Evolutionary conservation across 2,797 vertebrate genomes (phyloP).

Genomic region (Spizella passerina): DNA sequence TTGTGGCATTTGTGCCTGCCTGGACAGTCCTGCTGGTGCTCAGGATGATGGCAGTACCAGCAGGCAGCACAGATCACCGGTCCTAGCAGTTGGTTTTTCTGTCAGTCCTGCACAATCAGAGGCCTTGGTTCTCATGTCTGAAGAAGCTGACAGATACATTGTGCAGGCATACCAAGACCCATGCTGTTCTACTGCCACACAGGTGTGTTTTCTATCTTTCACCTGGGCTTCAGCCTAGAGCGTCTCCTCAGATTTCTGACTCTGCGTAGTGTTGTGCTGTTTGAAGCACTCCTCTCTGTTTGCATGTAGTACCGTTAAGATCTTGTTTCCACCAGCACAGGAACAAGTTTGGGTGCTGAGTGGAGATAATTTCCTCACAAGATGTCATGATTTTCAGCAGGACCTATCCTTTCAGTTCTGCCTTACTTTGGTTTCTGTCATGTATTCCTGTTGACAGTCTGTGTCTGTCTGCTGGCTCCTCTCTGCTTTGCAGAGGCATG

Average conservation of each 20-base stretch:
- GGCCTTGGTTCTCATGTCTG: rapidly evolving
- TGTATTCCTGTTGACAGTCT: background rate
- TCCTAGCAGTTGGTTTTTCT: rapidly evolving
- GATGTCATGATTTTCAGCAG: background rate
- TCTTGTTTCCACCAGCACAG: background rate
- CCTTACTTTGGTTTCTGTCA: background rate
- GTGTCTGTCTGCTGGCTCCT: background rate
- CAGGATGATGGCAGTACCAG: background rate
- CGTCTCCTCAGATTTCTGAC: background rate
- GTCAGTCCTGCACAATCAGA: background rate
- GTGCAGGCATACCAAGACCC: rapidly evolving
- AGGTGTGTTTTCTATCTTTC: background rate
- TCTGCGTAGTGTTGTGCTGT: background rate
- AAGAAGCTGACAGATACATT: background rate
- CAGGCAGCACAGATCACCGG: rapidly evolving
- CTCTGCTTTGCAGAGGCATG: background rate
- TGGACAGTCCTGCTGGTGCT: background rate
- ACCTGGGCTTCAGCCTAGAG: background rate
- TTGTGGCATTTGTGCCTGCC: background rate
- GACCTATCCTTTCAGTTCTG: background rate
- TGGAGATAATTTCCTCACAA: background rate
- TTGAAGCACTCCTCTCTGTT: background rate
- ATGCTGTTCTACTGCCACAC: background rate
- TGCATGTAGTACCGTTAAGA: background rate
- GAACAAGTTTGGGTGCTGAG: background rate